phyloP scores from a whole-genome alignment of 2,888 invertebrate species.

The Hirtodrosophila duncani region DNA sequence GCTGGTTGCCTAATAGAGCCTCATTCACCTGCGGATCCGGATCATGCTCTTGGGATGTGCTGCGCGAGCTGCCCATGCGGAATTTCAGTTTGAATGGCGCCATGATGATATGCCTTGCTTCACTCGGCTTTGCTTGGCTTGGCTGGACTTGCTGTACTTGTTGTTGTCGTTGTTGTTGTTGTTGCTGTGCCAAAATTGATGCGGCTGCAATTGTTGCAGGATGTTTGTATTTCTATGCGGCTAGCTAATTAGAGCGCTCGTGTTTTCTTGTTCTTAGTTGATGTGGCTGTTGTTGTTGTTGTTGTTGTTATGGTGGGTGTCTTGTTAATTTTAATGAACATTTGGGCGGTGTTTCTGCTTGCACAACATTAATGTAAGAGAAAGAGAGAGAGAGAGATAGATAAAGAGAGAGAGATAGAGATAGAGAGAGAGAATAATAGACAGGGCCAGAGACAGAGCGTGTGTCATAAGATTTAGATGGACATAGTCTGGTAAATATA shows the following conservation, averaged over 20 bases:
- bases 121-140: constrained; percentile 4
- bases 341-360: constrained; percentile 30
- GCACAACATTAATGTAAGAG: constrained; percentile 48
- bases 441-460: too few species aligned
- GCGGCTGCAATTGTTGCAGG: not conserved
- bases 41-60: constrained; percentile 78
- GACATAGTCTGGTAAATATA: not conserved
- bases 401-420: constrained; percentile 14
- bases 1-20: constrained; percentile 71
- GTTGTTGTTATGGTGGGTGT: constrained; percentile 9
- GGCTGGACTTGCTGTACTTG: not conserved
- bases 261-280: not conserved
- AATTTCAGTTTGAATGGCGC: constrained; percentile 79
- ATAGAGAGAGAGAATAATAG: constrained; percentile 4
- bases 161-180: not conserved
- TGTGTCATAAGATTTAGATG: too few species aligned
- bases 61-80: constrained; percentile 78
- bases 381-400: constrained; percentile 5
- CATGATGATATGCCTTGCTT: constrained; percentile 51
- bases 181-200: not conserved
- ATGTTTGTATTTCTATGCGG: not conserved
- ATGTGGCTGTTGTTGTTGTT: too few species aligned
- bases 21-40: constrained; percentile 77
- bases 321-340: constrained; percentile 35
- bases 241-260: too few species aligned